phyloP scores from a whole-genome alignment of 2,888 invertebrate species.

The Microplitis deprimator region DNA sequence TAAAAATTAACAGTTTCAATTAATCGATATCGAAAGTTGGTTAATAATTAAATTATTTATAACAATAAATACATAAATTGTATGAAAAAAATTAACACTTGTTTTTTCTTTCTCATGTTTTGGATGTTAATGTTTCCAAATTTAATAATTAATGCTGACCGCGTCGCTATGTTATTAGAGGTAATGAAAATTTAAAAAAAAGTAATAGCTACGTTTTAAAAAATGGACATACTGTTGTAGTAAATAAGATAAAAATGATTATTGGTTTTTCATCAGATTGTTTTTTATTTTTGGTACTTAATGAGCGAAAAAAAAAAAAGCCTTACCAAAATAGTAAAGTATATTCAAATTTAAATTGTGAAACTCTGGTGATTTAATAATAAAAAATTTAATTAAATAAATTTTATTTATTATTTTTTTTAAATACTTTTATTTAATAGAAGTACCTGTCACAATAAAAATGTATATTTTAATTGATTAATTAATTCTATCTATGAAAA shows the following conservation, averaged over 20 bases:
- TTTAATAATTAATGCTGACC: neutral
- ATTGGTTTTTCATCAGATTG: neutral
- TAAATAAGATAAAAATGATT: conserved; percentile 16
- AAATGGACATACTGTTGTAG: conserved; percentile 30
- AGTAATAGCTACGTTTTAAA: conserved; percentile 15
- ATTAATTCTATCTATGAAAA: neutral
- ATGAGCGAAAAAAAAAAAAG: neutral
- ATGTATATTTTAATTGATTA: neutral
- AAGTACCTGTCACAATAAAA: conserved; percentile 16
- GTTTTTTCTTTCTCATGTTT: neutral
- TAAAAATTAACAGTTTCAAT: neutral
- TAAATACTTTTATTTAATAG: neutral
- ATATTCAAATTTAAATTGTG: neutral
- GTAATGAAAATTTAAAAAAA: neutral
- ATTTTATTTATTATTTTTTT: neutral
- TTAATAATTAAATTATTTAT: conserved; percentile 1
- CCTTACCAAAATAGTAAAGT: neutral
- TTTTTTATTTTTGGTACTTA: conserved; percentile 3
- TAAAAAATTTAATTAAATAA: neutral
- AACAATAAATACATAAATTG: neutral
- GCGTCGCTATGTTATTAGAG: conserved; percentile 16
- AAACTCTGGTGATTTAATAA: neutral
- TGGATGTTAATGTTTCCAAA: neutral
- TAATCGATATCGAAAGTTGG: conserved; percentile 16
- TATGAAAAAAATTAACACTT: conserved; percentile 9